Base-by-base conservation (phyloP, 2,797 vertebrate species). In the Cetoscarus ocellatus region DNA sequence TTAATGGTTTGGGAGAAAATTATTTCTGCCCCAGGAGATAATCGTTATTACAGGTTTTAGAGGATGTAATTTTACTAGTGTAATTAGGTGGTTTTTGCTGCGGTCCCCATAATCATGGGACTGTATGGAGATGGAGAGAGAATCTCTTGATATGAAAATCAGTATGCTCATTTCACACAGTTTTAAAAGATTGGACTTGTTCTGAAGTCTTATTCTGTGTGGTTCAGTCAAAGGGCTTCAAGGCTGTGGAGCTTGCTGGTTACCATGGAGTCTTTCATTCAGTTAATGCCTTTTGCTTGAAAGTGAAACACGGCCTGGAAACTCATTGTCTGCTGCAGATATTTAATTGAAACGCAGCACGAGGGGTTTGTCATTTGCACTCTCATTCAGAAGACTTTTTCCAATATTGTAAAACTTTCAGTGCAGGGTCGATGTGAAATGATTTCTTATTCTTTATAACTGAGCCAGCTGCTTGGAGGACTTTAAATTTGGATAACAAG, bases 311-410 rank as follows among this genome's bases (percentile, higher is more conserved):
- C 73, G 70, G 84, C 50, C 69, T 0, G 63, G 78, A 66, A 87
- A 77, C 50, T 69, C 84, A 87, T 84, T 90, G 84, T 86, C 79
- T 68, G 72, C 74, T n/a, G 44, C 69, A 64, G 57, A 75, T 80
- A 78, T 90, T 89, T 88, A 83, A 91, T 90, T 89, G 72, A 88
- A 92, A 85, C 59, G 11, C 61, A 85, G 63, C 44, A 56, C 61
- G 35, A 58, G 61, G 52, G 61, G 64, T 15, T 74, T 78, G 61
- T 77, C 57, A 81, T 82, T 82, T 77, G 60, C 54, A 45, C 67
- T 82, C 43, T 82, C 61, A 64, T 77, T 80, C 66, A 40, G 53
- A 73, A 65, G 54, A 67, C 61, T 69, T 77, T 27, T 81, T 68
- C 50, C 62, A 73, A 50, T 75, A 43, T 61, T 75, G 76, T 69